Conservation (phyloP, 2,888 invertebrate species). For the Metopia argyrocephala region DNA sequence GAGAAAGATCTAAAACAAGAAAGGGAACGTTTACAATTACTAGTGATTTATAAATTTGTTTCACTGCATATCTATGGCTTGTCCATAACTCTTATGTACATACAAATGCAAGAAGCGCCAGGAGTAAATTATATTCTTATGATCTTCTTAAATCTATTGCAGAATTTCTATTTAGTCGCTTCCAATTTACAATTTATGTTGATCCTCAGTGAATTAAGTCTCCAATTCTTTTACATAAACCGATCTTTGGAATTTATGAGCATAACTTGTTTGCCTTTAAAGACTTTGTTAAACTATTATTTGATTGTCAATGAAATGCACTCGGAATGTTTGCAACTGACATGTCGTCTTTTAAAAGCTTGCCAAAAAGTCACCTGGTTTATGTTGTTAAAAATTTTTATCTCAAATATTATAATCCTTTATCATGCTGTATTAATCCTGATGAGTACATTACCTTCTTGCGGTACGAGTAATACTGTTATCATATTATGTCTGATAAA, state of each 20-base stretch:
- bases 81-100: not conserved
- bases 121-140: not conserved
- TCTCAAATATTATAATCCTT: not conserved
- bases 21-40: not conserved
- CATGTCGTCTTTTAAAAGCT: not conserved
- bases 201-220: not conserved
- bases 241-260: not conserved
- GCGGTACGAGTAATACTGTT: not conserved
- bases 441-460: not conserved
- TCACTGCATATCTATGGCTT: not conserved
- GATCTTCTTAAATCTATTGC: not conserved
- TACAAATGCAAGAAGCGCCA: not conserved
- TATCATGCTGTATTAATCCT: conserved; percentile 20
- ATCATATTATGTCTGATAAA: not conserved
- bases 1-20: not conserved
- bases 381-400: conserved; percentile 21
- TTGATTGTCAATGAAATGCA: conserved; percentile 14
- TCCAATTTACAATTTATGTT: conserved; percentile 14
- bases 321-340: conserved; percentile 9
- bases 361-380: not conserved
- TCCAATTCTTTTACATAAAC: conserved; percentile 17
- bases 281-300: not conserved
- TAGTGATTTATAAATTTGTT: conserved; percentile 18
- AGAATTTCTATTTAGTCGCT: not conserved
- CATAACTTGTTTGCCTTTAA: not conserved